These are phyloP conservation scores for Polyodon spathula DNA, from an alignment of 2,113 vertebrate species.

Conservation along the genomic window DNA sequence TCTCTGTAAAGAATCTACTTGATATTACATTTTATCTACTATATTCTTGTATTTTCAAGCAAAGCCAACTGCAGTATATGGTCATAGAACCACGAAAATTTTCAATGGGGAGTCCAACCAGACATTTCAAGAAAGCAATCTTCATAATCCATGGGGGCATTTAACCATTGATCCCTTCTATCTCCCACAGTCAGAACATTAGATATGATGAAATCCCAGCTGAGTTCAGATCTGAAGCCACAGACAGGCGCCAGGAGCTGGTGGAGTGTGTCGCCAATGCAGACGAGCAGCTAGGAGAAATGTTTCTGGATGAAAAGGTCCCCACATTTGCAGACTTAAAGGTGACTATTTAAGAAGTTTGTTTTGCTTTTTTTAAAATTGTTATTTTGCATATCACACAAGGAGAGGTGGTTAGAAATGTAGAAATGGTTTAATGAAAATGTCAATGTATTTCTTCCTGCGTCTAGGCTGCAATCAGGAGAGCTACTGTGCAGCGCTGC, in stretches of 20 bases:
- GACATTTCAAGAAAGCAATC: too few species aligned
- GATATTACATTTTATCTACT: too few species aligned
- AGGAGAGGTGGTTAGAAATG: background rate
- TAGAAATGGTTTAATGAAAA: background rate
- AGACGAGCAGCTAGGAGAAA: conserved; percentile 81
- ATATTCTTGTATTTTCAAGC: too few species aligned
- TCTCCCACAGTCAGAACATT: conserved; percentile 57
- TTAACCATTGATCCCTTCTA: background rate
- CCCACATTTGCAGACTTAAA: conserved; percentile 74
- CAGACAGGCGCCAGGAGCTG: conserved; percentile 74
- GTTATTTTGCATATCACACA: background rate
- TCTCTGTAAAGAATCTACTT: too few species aligned
- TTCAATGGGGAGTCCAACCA: too few species aligned
- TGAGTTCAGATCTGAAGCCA: conserved; percentile 61
- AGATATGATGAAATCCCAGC: conserved; percentile 72
- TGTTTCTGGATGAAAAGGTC: conserved; percentile 83
- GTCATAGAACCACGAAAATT: too few species aligned
- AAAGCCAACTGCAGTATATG: too few species aligned
- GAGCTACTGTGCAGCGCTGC: conserved; percentile 70
- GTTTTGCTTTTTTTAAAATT: background rate
- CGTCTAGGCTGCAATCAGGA: conserved; percentile 75
- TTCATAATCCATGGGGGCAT: too few species aligned
- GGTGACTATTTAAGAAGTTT: conserved; percentile 39
- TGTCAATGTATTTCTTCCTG: background rate
- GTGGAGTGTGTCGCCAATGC: conserved; percentile 85